These are phyloP conservation scores for Callyntrura guangdongensis DNA, from an alignment of 2,888 invertebrate species.

Conservation along the genomic window DNA sequence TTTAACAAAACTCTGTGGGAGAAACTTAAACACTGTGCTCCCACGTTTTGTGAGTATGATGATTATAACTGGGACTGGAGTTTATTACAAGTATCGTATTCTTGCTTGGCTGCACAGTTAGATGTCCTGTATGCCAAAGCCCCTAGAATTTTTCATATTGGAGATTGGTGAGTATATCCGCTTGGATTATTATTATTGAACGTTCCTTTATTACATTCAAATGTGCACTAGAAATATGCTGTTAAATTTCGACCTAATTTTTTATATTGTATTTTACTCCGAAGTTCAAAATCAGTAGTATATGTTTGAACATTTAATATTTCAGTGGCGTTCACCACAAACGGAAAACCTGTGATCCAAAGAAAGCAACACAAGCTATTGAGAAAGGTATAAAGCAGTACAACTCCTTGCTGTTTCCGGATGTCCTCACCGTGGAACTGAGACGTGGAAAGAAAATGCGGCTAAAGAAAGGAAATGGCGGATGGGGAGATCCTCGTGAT, in stretches of 20 bases:
- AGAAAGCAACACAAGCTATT: slow-evolving; percentile 87
- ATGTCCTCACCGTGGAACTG: slow-evolving; percentile 86
- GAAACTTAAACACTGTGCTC: slow-evolving; percentile 92
- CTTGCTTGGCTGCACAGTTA: slow-evolving; percentile 89
- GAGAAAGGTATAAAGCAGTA: slow-evolving; percentile 86
- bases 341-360: slow-evolving; percentile 95
- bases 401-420: slow-evolving; percentile 87
- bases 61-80: slow-evolving; percentile 99
- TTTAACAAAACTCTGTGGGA: slow-evolving; percentile 96
- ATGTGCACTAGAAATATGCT: neutral
- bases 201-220: too few relatives aligned
- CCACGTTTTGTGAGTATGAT: slow-evolving; percentile 97
- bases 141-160: slow-evolving; percentile 98
- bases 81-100: slow-evolving; percentile 95
- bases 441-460: slow-evolving; percentile 90
- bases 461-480: slow-evolving; percentile 96
- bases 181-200: neutral
- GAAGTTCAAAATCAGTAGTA: too few relatives aligned
- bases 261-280: too few relatives aligned
- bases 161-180: slow-evolving; percentile 93
- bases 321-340: slow-evolving; percentile 98
- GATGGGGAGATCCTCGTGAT: slow-evolving; percentile 98
- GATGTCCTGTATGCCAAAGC: slow-evolving; percentile 94
- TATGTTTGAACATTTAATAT: too few relatives aligned
- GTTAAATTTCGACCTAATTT: neutral